Percentiles rank a stretch among this genome's conserved stretches.
Conservation (phyloP, 2,888 invertebrate genomes). For the Brachynemurus nebulosus region DNA sequence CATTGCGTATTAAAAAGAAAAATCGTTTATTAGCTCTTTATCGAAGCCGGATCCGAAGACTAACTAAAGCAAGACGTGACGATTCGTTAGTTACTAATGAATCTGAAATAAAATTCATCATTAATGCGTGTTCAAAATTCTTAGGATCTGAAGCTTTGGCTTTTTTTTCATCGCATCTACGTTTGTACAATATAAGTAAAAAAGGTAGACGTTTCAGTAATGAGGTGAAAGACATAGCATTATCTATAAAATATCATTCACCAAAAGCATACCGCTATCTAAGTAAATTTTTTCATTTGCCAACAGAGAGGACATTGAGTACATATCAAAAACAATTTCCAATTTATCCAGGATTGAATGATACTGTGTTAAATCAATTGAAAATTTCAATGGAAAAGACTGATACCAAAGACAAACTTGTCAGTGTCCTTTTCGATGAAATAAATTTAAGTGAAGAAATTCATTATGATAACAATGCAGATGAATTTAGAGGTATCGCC, state of each 20-base stretch:
- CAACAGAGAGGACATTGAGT: neutral
- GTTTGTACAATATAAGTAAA: neutral
- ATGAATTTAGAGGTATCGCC: neutral
- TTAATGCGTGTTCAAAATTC: neutral
- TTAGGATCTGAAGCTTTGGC: neutral
- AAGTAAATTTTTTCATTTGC: neutral
- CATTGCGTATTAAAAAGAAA: neutral
- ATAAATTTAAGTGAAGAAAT: slow-evolving; percentile 1
- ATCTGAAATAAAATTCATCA: neutral
- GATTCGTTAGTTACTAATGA: neutral
- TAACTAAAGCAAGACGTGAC: neutral
- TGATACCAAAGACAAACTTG: neutral
- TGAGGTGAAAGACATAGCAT: neutral
- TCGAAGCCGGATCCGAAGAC: slow-evolving; percentile 1
- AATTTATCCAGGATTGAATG: neutral
- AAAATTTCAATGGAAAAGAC: neutral
- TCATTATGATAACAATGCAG: neutral
- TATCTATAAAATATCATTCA: slow-evolving; percentile 2
- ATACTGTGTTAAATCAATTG: neutral
- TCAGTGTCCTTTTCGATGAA: slow-evolving; percentile 1
- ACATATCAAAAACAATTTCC: neutral
- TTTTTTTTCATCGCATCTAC: neutral
- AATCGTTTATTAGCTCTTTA: neutral
- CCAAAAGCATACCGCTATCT: slow-evolving; percentile 1
- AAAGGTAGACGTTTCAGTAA: neutral